A percentile compares a stretch with the other conserved stretches of the same genome.
Evolutionary conservation across 2,797 vertebrate species (phyloP).

Genomic region (Champsocephalus gunnari): DNA sequence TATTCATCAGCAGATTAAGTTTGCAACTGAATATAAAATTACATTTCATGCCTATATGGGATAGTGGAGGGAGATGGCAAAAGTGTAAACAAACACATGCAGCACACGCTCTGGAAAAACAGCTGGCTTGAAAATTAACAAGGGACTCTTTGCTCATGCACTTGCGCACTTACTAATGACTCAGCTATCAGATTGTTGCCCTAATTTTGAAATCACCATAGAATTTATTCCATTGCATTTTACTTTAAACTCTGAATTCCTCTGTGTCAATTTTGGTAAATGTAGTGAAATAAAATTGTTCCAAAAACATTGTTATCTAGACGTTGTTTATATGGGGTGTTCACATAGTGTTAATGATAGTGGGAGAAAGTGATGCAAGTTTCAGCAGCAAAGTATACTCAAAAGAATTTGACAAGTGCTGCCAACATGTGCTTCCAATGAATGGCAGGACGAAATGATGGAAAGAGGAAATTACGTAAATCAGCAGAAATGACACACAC

Average conservation of each 20-base stretch:
- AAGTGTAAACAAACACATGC: too few species aligned
- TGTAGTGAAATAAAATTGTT: neutral
- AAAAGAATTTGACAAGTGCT: slow-evolving; percentile 37
- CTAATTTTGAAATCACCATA: neutral
- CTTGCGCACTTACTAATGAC: too few species aligned
- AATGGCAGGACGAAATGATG: slow-evolving; percentile 39
- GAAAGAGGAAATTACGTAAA: slow-evolving; percentile 36
- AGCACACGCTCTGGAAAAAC: too few species aligned
- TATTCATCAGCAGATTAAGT: neutral
- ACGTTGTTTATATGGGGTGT: neutral
- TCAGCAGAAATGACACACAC: slow-evolving; percentile 63
- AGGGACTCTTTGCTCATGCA: too few species aligned
- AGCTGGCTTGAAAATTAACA: too few species aligned
- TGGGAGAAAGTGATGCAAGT: neutral
- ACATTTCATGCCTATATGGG: too few species aligned
- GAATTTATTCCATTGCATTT: neutral
- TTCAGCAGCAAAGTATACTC: slow-evolving; percentile 28
- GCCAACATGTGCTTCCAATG: slow-evolving; percentile 49
- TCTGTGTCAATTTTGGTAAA: neutral
- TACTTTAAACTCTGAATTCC: neutral
- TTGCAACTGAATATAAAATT: neutral
- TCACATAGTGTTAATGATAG: neutral
- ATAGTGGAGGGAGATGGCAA: too few species aligned
- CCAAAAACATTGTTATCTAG: neutral
- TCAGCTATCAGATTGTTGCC: too few species aligned